A percentile compares a stretch with the other conserved stretches of the same genome.
Evolutionary conservation across 2,797 vertebrate genomes (phyloP).

Genomic region (Echiichthys vipera): DNA sequence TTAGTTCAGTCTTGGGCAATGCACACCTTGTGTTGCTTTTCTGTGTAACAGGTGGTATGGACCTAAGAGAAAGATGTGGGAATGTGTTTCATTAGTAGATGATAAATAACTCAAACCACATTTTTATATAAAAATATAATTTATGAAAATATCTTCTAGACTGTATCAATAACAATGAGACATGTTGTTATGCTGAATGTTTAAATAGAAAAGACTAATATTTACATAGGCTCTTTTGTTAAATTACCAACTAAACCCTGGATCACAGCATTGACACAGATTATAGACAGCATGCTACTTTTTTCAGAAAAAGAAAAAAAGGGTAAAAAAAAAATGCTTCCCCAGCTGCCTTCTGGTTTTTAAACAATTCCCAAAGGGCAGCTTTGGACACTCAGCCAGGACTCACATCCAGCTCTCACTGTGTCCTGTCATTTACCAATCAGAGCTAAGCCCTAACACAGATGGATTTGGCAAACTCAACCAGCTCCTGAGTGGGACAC

Average conservation of each 20-base stretch:
- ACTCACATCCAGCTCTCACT: slow-evolving; percentile 62
- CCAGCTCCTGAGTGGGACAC: slow-evolving; percentile 29
- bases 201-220: slow-evolving; percentile 9
- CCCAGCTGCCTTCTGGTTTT: slow-evolving; percentile 54
- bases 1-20: slow-evolving; percentile 6
- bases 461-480: slow-evolving; percentile 50
- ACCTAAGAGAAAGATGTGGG: background rate
- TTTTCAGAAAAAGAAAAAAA: slow-evolving; percentile 18
- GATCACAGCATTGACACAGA: slow-evolving; percentile 50
- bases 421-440: slow-evolving; percentile 67
- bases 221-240: slow-evolving; percentile 35
- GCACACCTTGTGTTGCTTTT: background rate
- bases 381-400: slow-evolving; percentile 59
- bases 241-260: slow-evolving; percentile 49
- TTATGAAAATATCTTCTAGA: background rate
- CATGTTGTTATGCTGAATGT: slow-evolving; percentile 2
- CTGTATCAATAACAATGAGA: slow-evolving; percentile 3
- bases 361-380: slow-evolving; percentile 61
- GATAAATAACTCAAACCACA: background rate
- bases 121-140: background rate
- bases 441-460: slow-evolving; percentile 57
- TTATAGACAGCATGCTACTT: slow-evolving; percentile 39
- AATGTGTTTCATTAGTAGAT: background rate
- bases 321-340: slow-evolving; percentile 27
- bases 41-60: slow-evolving; percentile 1